Evolutionary conservation across 2,797 vertebrate genomes (phyloP).

Genomic region (Catamblyrhynchus diadema): DNA sequence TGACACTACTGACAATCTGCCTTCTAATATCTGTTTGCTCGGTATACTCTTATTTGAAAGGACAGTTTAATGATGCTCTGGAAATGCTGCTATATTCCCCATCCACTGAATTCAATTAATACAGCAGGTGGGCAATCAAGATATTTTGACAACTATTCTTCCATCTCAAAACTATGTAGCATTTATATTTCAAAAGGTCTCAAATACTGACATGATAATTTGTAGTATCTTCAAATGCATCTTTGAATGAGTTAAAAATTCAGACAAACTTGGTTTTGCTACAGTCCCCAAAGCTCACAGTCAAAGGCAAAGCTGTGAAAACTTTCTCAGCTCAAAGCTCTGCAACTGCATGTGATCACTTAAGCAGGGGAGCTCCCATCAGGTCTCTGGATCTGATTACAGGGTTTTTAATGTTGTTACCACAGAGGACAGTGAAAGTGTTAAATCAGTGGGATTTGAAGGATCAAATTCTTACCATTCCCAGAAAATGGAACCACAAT

Average conservation of each 20-base stretch:
- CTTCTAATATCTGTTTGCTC: background rate
- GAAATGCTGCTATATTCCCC: background rate
- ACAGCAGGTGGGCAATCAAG: background rate
- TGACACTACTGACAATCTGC: background rate
- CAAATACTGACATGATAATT: background rate
- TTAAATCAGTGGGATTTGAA: background rate
- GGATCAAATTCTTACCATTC: background rate
- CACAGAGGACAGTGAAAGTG: background rate
- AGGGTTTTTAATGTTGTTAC: background rate
- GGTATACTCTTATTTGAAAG: background rate
- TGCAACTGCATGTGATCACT: background rate
- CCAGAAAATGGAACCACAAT: background rate
- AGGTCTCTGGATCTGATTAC: background rate
- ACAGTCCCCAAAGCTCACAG: background rate
- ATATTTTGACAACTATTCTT: constrained; percentile 15
- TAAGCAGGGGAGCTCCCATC: background rate
- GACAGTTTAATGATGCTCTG: background rate
- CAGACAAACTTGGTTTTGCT: background rate
- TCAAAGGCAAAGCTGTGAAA: constrained; percentile 13
- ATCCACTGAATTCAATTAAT: background rate
- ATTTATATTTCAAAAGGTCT: background rate
- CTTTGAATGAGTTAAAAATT: background rate
- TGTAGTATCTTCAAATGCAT: background rate
- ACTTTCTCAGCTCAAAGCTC: background rate
- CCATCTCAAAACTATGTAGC: background rate